phyloP scores from a whole-genome alignment of 2,113 vertebrate species.

The Aegotheles bennettii region DNA sequence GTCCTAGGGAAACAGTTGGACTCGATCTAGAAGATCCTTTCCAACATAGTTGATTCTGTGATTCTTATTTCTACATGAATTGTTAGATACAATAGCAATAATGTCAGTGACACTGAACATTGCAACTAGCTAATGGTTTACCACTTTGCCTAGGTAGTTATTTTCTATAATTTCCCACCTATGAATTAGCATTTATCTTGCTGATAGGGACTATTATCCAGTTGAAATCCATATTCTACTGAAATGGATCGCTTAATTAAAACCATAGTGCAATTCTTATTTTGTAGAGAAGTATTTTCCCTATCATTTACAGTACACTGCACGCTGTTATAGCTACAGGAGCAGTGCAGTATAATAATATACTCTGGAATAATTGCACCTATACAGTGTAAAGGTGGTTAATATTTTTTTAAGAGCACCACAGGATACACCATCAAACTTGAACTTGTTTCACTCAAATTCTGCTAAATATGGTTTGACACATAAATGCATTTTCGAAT shows the following conservation, averaged over 20 bases:
- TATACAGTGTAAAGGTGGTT: neutral
- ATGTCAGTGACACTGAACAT: neutral
- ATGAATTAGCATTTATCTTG: slow-evolving; percentile 48
- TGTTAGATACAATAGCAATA: neutral
- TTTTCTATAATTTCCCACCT: slow-evolving; percentile 35
- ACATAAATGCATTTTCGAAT: neutral
- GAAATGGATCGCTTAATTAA: slow-evolving; percentile 61
- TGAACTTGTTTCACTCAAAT: neutral
- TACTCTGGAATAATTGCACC: slow-evolving; percentile 2
- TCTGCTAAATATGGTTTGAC: neutral
- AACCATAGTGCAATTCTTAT: neutral
- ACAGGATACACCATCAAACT: neutral
- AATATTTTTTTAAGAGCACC: slow-evolving; percentile 20
- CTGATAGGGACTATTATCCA: slow-evolving; percentile 35
- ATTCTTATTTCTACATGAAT: neutral
- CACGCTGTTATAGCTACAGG: neutral
- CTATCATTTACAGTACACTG: slow-evolving; percentile 12
- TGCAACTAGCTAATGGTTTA: neutral
- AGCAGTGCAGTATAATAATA: slow-evolving; percentile 19
- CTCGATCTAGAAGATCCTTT: too few species aligned
- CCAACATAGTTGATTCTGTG: too few species aligned
- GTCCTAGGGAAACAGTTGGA: too few species aligned
- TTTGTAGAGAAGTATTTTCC: slow-evolving; percentile 7
- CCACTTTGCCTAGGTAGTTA: slow-evolving; percentile 11
- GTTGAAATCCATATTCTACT: slow-evolving; percentile 41